Evolutionary conservation across 37 sponge, comb jelly and placozoan genomes (phyloP), one percentile per base, ranked within the genome.

Genomic region (Spongilla lacustris): DNA sequence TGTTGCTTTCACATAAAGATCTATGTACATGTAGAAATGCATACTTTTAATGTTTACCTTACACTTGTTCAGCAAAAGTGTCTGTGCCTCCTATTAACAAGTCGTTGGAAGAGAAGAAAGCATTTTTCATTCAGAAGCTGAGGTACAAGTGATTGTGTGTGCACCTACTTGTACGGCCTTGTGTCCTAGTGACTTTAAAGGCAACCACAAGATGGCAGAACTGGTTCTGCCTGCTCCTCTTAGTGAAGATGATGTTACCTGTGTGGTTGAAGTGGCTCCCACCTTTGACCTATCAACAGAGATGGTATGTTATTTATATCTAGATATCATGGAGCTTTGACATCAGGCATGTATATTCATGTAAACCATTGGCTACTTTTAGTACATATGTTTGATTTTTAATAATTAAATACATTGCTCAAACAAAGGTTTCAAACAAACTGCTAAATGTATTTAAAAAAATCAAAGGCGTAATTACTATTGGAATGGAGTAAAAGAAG

Each of bases 251-350:
- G 87, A 91, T 68, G 5, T 81, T 22, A 35, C n/a, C 4, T 82
- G 82, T 82, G 83, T 78, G 27, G 78, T 58, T 50, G 48, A 81
- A 23, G 22, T 78, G 4, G 87, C 87, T 30, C 13, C 5, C 6
- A 27, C 76, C 0, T 50, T 91, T 26, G 87, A 38, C 17, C 89
- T 89, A 2, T 10, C 28, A 68, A 82, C 83, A 36, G 83, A 88
- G 31, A 77, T 66, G 88, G 88, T 82, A 69, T 9, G 76, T 30
- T 41, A 41, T 41, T 41, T 41, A 6, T 41, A 41, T 41, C 41
- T 41, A 6, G 41, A 6, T 41, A 41, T 3, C n/a, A 41, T 41
- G 6, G 41, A 41, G n/a, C n/a, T n/a, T n/a, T 41, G 41, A 9
- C 41, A 41, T 6, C 3, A 9, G 41, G 41, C 6, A 41, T 41